Base-by-base conservation (phyloP, 2,888 invertebrate genomes). In the Pollenia angustigena region DNA sequence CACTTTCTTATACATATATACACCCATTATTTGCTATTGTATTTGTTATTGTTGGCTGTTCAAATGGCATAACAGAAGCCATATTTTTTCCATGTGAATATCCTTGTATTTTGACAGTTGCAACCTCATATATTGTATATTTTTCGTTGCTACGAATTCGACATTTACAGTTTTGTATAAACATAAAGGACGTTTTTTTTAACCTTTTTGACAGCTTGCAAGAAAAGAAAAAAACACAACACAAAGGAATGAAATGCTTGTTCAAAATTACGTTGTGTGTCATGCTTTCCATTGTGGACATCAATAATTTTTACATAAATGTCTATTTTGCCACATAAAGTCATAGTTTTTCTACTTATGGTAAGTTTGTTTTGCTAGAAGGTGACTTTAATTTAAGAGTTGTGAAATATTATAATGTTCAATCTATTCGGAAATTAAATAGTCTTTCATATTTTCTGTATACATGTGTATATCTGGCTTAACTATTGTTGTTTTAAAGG, bases 301-400 rank as follows among this genome's bases (percentile, higher is more conserved):
- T 90, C 90, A 90, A 92, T 92, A 91, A 91, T 91, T 91, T 91
- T 90, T 90, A 89, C 89, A 91, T 91, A 91, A 92, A 91, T 91
- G 91, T 91, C 90, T 90, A 90, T 91, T 91, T 92, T 91, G 90
- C 90, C 91, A 91, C 91, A 80, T 64, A 85, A 64, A 58, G 3
- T 42, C 42, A 58, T 44, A 40, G 14, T 52, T 40, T n/a, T 40
- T 18, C 46, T 18, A 85, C 23, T 54, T 42, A 46, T 48, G 18
- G 1, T 9, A n/a, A 23, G 3, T 46, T 14, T 16, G 23, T 48
- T 68, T 75, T 50, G 32, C 40, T 40, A 58, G 9, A 12, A 50
- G 14, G 7, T 10, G n/a, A 10, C 1, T 48, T 44, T 16, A 60
- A 48, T 42, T 69, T 58, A 18, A n/a, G 48, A 1, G 1, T 7